Evolutionary conservation across 2,113 vertebrate genomes (phyloP), one percentile per base, ranked within the genome.

Genomic region (Microcebus murinus): DNA sequence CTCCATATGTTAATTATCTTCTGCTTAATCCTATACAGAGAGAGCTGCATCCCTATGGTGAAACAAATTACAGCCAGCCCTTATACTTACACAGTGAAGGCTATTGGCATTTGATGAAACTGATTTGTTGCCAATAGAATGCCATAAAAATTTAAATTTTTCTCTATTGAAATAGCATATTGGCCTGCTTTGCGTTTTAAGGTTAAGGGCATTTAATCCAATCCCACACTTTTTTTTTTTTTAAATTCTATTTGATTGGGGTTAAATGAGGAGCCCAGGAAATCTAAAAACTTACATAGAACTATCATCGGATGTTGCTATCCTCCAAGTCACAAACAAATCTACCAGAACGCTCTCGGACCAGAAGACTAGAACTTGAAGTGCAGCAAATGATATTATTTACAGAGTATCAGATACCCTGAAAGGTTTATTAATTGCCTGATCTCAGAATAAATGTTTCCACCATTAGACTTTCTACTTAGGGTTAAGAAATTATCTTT

Each of bases 231-330:
- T 20, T 39, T 17, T 14, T 39, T 17, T 14, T 36, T 39, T 29
- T 65, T 42, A 15, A 45, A 77, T 82, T 91, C 31, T 36, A 52
- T 84, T 76, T 67, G 1, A 68, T 93, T 81, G 45, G 4, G 0
- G 3, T 39, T 81, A 8, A 90, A 77, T 71, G 25, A 73, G 31
- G 36, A n/a, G 5, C 34, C 6, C 10, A 31, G 8, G 1, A 67
- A 55, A 2, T 36, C 57, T 7, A 8, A 96, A 90, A 50, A 52
- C 4, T n/a, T 73, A 31, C 59, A 59, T 85, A 84, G 8, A 87
- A 9, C 1, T 31, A 15, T 12, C 1, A 15, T 12, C 1, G 2
- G 15, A 65, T 67, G 7, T 14, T 59, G 2, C 27, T 36, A 8
- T 65, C 25, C 36, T 80, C 15, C 5, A 34, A 3, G 2, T 80